These are phyloP conservation scores for Dendrolimus punctatus DNA, from an alignment of 1,140 invertebrate genomes.

Conservation along the genomic window DNA sequence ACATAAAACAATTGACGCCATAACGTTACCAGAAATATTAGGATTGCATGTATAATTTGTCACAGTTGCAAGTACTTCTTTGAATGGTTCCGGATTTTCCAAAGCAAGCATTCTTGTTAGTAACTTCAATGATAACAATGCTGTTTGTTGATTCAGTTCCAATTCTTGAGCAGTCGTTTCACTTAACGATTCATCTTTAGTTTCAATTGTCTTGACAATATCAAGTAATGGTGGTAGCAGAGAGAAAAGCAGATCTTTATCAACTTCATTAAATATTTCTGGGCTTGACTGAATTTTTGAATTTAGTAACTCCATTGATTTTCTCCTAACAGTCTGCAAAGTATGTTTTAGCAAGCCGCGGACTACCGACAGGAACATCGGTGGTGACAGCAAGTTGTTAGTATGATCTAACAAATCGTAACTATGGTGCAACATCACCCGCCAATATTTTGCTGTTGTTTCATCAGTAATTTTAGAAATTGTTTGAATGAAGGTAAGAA, in stretches of 20 bases:
- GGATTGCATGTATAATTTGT: constrained; percentile 75
- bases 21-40: constrained; percentile 77
- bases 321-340: constrained; percentile 79
- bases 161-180: constrained; percentile 68
- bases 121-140: constrained; percentile 86
- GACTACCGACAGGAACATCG: constrained; percentile 84
- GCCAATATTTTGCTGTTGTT: constrained; percentile 84
- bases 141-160: constrained; percentile 84
- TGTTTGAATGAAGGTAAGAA: constrained; percentile 78
- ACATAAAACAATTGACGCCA: constrained; percentile 84
- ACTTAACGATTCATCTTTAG: constrained; percentile 34
- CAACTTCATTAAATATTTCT: constrained; percentile 73
- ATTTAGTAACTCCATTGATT: constrained; percentile 89
- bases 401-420: constrained; percentile 85
- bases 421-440: constrained; percentile 81
- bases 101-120: constrained; percentile 80
- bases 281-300: constrained; percentile 80
- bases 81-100: constrained; percentile 77
- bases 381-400: constrained; percentile 83
- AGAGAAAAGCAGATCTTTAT: constrained; percentile 67
- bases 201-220: constrained; percentile 76
- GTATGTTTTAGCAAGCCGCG: constrained; percentile 80
- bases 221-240: constrained; percentile 76
- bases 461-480: constrained; percentile 75
- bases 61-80: constrained; percentile 75